phyloP scores from a whole-genome alignment of 2,888 invertebrate species.

The Anodontia alba region DNA sequence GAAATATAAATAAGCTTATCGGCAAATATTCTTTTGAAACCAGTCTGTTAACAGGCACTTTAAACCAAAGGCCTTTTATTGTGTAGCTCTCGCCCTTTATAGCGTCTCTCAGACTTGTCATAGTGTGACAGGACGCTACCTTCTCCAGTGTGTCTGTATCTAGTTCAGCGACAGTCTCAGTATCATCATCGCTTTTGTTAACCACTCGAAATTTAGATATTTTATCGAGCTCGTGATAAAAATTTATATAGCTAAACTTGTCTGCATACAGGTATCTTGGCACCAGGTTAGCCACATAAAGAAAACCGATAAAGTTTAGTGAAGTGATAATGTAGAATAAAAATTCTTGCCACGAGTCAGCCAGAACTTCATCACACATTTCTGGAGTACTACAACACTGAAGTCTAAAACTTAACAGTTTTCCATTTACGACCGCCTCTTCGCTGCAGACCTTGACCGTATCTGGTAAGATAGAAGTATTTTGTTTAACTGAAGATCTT shows the following conservation, averaged over 20 bases:
- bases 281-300: conserved; percentile 18
- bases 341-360: conserved; percentile 15
- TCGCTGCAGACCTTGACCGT: not conserved
- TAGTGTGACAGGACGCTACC: not conserved
- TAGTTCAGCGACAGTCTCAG: not conserved
- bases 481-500: not conserved
- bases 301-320: conserved; percentile 10
- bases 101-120: not conserved
- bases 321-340: conserved; percentile 11
- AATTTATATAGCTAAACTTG: not conserved
- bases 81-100: not conserved
- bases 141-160: not conserved
- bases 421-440: not conserved
- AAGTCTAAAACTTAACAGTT: not conserved
- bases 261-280: conserved; percentile 16
- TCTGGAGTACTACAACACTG: not conserved
- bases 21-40: conserved; percentile 20
- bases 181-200: not conserved
- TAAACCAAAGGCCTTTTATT: conserved; percentile 10
- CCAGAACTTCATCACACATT: not conserved
- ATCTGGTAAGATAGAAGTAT: not conserved
- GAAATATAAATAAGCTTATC: conserved; percentile 18
- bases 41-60: conserved; percentile 1
- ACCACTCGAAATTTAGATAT: not conserved
- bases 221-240: not conserved